Base-by-base conservation (phyloP, 2,797 vertebrate species). In the Takifugu rubripes region DNA sequence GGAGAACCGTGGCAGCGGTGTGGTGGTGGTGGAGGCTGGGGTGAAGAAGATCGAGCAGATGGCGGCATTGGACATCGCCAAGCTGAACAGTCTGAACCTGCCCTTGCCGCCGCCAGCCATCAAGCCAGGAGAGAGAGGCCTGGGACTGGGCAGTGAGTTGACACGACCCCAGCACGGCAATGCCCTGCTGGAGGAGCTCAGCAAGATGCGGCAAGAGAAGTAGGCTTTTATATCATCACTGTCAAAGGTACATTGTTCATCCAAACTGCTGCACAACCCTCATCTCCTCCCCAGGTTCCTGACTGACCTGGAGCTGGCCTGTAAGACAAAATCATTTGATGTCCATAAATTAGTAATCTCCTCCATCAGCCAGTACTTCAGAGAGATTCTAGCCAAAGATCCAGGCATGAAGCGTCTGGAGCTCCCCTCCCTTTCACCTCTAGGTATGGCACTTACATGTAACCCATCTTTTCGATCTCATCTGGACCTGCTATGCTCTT, bases 341-440 rank as follows among this genome's bases (percentile, higher is more conserved):
- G 93, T 94, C 52, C 94, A 94, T 72, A 94, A 93, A 70, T 80
- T 92, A 42, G 77, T 93, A 49, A 90, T 94, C 77, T 92, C 92
- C 48, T 93, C 94, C 0, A 74, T 93, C 76, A 94, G 94, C 11
- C 87, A 90, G 67, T 92, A 92, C 74, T 91, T 95, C 83, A 86
- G 87, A 14, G 81, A 80, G 79, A 91, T 93, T 66, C 81, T 95
- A 83, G 92, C 90, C 68, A 93, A 91, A 66, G 91, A 94, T 46
- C 92, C 92, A 0, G 65, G 67, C 54, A 90, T 94, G 81, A 92
- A 91, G 61, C 88, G 77, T 0, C 81, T 94, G 63, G 93, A 94
- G 69, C 86, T 94, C 25, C 89, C 84, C 0, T 87, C 91, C 0
- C 59, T 91, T 14, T 93, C 93, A 0, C 89, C 92, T 1, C 86